phyloP scores from a whole-genome alignment of 2,797 vertebrate species.

The Halcyon smyrnensis region DNA sequence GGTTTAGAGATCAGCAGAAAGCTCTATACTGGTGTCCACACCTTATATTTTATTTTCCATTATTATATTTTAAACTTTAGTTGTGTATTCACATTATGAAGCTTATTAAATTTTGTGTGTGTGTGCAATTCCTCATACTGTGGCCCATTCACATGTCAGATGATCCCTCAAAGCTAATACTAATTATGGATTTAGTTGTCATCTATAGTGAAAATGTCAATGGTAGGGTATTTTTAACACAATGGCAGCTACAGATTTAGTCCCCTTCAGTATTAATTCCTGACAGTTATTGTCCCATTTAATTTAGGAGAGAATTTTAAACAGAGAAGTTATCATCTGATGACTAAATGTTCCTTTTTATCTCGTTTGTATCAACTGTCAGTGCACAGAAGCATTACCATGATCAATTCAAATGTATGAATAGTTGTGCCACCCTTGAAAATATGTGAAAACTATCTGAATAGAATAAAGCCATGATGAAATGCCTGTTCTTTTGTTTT shows the following conservation, averaged over 20 bases:
- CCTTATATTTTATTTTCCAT: neutral
- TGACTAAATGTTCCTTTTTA: slow-evolving; percentile 36
- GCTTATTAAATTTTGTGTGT: neutral
- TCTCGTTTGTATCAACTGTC: slow-evolving; percentile 30
- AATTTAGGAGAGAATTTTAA: slow-evolving; percentile 30
- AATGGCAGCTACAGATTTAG: slow-evolving; percentile 13
- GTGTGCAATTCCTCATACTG: neutral
- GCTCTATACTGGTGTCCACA: neutral
- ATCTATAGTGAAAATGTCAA: neutral
- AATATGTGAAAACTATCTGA: neutral
- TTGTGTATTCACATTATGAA: neutral
- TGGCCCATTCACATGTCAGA: neutral
- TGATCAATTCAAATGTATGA: neutral
- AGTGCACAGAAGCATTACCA: neutral
- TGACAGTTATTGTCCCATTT: slow-evolving; percentile 28
- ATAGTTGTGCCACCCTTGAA: neutral
- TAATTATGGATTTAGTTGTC: neutral
- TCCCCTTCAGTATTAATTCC: slow-evolving; percentile 10
- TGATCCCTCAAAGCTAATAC: neutral
- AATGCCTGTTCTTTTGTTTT: neutral
- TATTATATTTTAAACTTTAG: neutral
- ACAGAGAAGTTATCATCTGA: neutral
- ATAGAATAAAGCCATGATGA: neutral
- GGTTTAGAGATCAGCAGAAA: neutral
- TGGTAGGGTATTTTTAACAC: slow-evolving; percentile 21